Percentiles rank a stretch among this genome's conserved stretches.
These are phyloP conservation scores for Nannoperca obscura DNA, from an alignment of 2,797 vertebrate genomes.

Conservation along the genomic window DNA sequence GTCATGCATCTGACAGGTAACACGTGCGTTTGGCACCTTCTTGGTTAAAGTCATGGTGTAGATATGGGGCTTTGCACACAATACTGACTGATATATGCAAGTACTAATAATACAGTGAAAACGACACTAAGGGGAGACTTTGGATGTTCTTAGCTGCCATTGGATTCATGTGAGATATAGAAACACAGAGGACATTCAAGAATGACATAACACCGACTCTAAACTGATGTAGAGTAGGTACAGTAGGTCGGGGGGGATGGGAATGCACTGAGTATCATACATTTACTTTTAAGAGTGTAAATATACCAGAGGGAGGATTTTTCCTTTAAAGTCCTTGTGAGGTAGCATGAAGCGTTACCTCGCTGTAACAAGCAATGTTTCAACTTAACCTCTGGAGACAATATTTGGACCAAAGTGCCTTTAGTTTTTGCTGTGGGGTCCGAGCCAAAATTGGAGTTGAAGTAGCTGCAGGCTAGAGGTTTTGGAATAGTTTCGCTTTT, in stretches of 20 bases:
- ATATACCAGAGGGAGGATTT: constrained; percentile 52
- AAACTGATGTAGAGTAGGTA: constrained; percentile 14
- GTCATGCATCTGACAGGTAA: too few species aligned
- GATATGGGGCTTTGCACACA: background rate
- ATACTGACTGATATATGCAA: background rate
- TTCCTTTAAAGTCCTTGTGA: constrained; percentile 37
- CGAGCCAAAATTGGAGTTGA: constrained; percentile 64
- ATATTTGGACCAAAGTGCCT: constrained; percentile 57
- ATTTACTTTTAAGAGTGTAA: constrained; percentile 39
- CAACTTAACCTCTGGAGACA: constrained; percentile 60
- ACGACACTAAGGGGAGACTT: background rate
- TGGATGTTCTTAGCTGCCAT: background rate
- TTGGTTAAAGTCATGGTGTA: background rate
- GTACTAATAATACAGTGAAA: background rate
- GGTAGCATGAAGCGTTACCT: constrained; percentile 40
- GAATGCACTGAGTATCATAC: constrained; percentile 14
- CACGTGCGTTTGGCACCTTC: background rate
- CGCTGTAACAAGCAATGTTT: constrained; percentile 52
- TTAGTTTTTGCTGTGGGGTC: constrained; percentile 51
- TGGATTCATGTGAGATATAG: background rate
- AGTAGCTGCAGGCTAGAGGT: constrained; percentile 69
- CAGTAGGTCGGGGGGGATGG: background rate
- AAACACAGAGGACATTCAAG: background rate
- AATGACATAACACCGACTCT: constrained; percentile 11
- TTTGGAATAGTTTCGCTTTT: constrained; percentile 53